These are phyloP conservation scores for Xestia c-nigrum DNA, from an alignment of 2,888 invertebrate genomes.

Conservation along the genomic window DNA sequence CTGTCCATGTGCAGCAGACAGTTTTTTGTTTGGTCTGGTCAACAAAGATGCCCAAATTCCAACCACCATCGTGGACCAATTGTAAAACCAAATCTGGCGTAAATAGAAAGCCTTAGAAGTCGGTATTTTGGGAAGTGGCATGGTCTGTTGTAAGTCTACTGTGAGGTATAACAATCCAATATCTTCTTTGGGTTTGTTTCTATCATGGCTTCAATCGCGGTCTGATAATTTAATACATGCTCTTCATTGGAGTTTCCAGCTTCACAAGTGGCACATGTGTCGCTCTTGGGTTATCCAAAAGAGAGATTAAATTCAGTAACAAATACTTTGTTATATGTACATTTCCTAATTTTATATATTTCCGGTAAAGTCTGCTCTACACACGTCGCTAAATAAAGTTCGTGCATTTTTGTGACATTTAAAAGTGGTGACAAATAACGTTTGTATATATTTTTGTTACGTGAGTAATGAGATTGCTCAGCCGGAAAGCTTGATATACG, in stretches of 20 bases:
- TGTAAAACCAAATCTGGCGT: slow-evolving; percentile 17
- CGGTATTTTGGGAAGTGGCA: too few species aligned
- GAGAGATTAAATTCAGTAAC: slow-evolving; percentile 66
- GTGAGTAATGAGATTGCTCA: too few species aligned
- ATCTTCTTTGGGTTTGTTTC: slow-evolving; percentile 35
- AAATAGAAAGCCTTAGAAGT: slow-evolving; percentile 44
- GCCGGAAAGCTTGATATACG: too few species aligned
- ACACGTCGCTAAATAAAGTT: slow-evolving; percentile 57
- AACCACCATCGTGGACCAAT: too few species aligned
- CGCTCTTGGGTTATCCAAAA: slow-evolving; percentile 61
- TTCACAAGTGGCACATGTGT: slow-evolving; percentile 58
- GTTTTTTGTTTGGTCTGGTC: slow-evolving; percentile 51
- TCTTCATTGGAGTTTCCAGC: slow-evolving; percentile 49
- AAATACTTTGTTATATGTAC: slow-evolving; percentile 54
- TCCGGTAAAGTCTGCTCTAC: slow-evolving; percentile 49
- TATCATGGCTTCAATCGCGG: slow-evolving; percentile 56
- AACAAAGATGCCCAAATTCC: slow-evolving; percentile 46
- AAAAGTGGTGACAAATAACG: slow-evolving; percentile 32
- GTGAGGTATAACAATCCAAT: too few species aligned
- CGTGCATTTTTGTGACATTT: slow-evolving; percentile 64
- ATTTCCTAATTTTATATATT: slow-evolving; percentile 58
- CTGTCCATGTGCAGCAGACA: slow-evolving; percentile 55
- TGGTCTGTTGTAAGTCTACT: too few species aligned
- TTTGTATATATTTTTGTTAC: too few species aligned
- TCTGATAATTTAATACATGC: slow-evolving; percentile 47